Evolutionary conservation across 92 coral and sea anemone species (phyloP).

Genomic region (Umimayanthus chanpuru): DNA sequence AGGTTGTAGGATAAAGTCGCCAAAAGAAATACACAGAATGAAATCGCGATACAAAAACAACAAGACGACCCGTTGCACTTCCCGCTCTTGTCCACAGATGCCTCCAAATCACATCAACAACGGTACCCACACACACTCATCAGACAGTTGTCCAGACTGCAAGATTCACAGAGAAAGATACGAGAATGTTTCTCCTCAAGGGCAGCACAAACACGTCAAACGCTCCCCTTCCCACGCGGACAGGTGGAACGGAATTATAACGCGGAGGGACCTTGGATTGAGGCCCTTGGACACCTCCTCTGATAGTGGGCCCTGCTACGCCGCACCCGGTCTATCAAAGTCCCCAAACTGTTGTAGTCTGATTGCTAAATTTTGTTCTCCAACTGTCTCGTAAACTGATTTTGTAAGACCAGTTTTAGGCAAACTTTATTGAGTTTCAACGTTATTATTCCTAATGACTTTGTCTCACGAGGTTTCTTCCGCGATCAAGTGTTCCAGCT

Average conservation of each 20-base stretch:
- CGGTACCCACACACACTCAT: slow-evolving; percentile 12
- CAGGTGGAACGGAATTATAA: slow-evolving; percentile 38
- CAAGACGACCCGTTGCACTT: background rate
- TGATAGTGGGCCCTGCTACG: background rate
- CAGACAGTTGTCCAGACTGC: slow-evolving; percentile 40
- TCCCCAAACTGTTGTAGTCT: slow-evolving; percentile 54
- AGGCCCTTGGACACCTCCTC: slow-evolving; percentile 43
- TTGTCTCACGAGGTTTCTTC: background rate
- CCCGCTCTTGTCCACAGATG: slow-evolving; percentile 2
- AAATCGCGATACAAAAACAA: slow-evolving; percentile 14
- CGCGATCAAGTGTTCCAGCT: background rate
- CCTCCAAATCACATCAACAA: slow-evolving; percentile 11
- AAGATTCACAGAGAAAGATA: slow-evolving; percentile 20
- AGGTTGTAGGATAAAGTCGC: slow-evolving; percentile 24
- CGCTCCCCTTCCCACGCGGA: slow-evolving; percentile 30
- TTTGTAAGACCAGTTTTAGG: background rate
- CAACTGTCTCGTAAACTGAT: slow-evolving; percentile 51
- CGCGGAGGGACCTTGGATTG: slow-evolving; percentile 37
- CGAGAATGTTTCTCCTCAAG: slow-evolving; percentile 8
- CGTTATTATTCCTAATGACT: background rate
- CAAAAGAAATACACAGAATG: slow-evolving; percentile 16
- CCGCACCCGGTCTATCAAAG: background rate
- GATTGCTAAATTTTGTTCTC: slow-evolving; percentile 66
- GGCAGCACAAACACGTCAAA: slow-evolving; percentile 19
- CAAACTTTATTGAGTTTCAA: background rate